Evolutionary conservation across 2,113 vertebrate species (phyloP).

Genomic region (Platanista minor): DNA sequence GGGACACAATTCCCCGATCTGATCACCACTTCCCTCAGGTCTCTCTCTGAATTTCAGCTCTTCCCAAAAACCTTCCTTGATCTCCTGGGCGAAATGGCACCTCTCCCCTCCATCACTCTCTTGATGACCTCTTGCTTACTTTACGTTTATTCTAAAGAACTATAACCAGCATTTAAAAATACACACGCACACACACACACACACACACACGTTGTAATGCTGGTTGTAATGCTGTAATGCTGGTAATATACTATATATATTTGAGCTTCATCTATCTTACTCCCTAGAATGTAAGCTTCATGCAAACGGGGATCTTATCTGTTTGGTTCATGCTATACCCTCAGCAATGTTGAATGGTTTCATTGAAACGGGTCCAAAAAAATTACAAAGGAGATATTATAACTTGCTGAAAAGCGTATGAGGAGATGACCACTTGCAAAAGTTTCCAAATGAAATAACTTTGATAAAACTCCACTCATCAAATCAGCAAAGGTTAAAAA

Average conservation of each 20-base stretch:
- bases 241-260: no score
- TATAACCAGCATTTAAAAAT: neutral
- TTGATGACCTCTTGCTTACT: neutral
- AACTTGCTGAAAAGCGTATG: neutral
- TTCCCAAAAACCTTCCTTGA: neutral
- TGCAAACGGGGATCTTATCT: neutral
- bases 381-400: neutral
- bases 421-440: neutral
- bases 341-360: neutral
- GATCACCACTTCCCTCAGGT: neutral
- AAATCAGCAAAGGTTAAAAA: neutral
- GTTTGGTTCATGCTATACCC: neutral
- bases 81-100: fast-evolving
- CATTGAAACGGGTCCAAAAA: neutral
- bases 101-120: neutral
- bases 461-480: neutral
- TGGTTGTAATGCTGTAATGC: neutral
- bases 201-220: no score
- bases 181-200: no score
- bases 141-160: neutral
- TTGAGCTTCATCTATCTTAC: neutral
- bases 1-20: fast-evolving
- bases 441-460: neutral
- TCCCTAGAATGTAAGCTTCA: neutral
- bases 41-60: neutral